A percentile compares a stretch with the other conserved stretches of the same genome.
Conservation (phyloP, 2,113 vertebrate genomes). For the Bos indicus region DNA sequence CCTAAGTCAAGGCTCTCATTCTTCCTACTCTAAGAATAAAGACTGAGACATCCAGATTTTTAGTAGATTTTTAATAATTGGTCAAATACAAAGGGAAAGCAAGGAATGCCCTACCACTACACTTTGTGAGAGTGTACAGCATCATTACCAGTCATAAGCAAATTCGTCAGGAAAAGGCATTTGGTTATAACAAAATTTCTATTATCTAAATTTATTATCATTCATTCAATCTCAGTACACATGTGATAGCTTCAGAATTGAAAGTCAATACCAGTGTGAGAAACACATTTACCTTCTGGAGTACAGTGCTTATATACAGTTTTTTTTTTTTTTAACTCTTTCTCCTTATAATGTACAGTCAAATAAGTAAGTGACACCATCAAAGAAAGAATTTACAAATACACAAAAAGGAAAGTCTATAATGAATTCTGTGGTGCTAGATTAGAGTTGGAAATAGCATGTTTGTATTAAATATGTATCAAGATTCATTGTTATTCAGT, state of each 20-base stretch:
- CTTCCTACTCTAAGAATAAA: background rate
- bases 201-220: background rate
- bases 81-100: background rate
- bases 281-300: background rate
- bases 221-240: background rate
- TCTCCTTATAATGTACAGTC: background rate
- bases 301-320: background rate
- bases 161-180: background rate
- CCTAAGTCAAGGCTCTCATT: background rate
- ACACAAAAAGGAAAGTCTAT: background rate
- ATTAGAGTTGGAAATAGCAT: background rate
- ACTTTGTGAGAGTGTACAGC: background rate
- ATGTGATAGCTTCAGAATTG: background rate
- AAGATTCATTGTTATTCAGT: background rate
- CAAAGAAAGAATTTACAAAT: background rate
- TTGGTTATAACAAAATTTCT: background rate
- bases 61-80: background rate
- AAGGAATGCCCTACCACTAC: background rate
- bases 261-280: background rate
- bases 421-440: background rate
- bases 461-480: background rate
- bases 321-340: background rate
- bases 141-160: background rate
- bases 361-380: background rate
- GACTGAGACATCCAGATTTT: background rate